phyloP scores from a whole-genome alignment of 2,113 vertebrate genomes.

The Nansenia antarctica region DNA sequence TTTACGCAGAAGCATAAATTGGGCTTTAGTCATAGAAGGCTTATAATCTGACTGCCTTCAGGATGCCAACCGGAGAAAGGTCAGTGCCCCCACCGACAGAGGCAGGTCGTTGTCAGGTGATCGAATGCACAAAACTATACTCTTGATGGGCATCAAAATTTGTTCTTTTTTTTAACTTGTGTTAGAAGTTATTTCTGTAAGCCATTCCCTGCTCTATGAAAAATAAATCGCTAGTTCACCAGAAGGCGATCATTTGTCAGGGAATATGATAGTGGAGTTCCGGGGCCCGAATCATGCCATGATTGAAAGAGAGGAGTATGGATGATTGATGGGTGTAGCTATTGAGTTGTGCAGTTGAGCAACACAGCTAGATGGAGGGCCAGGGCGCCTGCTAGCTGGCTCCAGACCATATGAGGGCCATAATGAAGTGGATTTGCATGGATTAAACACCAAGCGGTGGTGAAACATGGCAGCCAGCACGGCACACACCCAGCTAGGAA shows the following conservation, averaged over 20 bases:
- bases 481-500: conserved; percentile 55
- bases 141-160: too few species aligned
- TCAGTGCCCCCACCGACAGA: not conserved
- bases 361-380: not conserved
- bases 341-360: not conserved
- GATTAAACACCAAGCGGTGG: conserved; percentile 67
- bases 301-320: not conserved
- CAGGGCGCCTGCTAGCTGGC: not conserved
- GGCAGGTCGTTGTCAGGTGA: not conserved
- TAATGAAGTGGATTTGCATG: conserved; percentile 67
- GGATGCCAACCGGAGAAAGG: not conserved
- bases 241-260: not conserved
- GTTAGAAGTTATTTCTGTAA: not conserved
- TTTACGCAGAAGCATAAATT: not conserved
- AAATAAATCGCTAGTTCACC: not conserved
- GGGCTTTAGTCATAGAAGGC: not conserved
- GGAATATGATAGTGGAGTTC: not conserved
- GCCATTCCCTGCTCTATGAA: not conserved
- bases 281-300: not conserved
- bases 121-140: too few species aligned
- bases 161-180: not conserved
- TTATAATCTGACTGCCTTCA: not conserved
- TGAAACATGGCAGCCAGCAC: conserved; percentile 61
- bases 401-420: conserved; percentile 24
- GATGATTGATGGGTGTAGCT: not conserved